Evolutionary conservation across 2,113 vertebrate species (phyloP), one percentile per base, ranked within the genome.

Genomic region (Tragelaphus strepsiceros): DNA sequence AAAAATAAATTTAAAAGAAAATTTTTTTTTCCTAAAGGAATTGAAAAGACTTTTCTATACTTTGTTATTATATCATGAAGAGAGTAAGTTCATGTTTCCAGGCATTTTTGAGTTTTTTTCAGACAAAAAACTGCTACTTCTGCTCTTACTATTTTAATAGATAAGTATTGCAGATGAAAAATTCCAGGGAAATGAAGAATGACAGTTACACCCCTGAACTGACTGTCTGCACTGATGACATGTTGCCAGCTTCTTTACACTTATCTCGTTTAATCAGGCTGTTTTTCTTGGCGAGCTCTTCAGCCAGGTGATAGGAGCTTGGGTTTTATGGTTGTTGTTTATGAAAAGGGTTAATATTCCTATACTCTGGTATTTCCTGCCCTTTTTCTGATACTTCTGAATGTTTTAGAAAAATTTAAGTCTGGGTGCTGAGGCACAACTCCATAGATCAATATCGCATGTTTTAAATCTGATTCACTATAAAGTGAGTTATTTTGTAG

Each of bases 241-340:
- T 80, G 17, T 67, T 96, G 64, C 82, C 74, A 90, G 39, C 24
- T 84, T 97, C 62, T 97, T 98, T 59, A 90, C 13, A 58, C 59
- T 96, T 97, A 86, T 62, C 94, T 93, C 92, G 59, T 96, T 96
- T 94, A 96, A 94, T 96, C 94, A 96, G 86, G 88, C 78, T 94
- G 26, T 71, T 95, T 97, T 94, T 94, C 88, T 91, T 97, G 91
- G 93, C 88, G 54, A 94, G 53, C 21, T 85, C 53, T 94, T 96
- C 92, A 53, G 59, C n/a, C 90, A 88, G 88, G 53, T 97, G 64
- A 98, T 82, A 28, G 74, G 94, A 91, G 94, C 30, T 92, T 88
- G 49, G 43, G 83, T 91, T 91, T 97, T 94, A 77, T 93, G 80
- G 58, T 82, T 32, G 7, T 77, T 92, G 14, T 94, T 96, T 96